A percentile compares a stretch with the other conserved stretches of the same genome.
These are phyloP conservation scores for Nephrotoma appendiculata DNA, from an alignment of 2,888 invertebrate genomes.

Conservation along the genomic window DNA sequence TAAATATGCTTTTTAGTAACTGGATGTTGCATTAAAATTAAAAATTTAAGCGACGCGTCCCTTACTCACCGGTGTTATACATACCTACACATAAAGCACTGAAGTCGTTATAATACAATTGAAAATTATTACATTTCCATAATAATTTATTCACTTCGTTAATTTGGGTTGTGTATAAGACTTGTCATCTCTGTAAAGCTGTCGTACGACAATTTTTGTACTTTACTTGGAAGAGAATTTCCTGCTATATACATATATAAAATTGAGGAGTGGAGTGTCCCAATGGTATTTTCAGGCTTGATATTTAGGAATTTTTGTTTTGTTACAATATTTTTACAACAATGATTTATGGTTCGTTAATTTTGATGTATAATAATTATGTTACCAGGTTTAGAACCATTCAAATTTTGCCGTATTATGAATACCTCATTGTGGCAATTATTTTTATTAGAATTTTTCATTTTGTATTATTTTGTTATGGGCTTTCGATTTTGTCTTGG, in stretches of 20 bases:
- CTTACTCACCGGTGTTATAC: background rate
- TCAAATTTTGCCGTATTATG: background rate
- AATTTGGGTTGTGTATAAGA: background rate
- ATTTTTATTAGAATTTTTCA: background rate
- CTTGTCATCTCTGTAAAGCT: background rate
- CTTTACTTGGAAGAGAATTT: background rate
- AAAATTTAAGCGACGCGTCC: background rate
- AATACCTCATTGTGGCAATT: background rate
- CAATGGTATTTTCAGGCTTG: background rate
- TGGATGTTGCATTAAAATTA: background rate
- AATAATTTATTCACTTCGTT: background rate
- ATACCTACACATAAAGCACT: too few relatives aligned
- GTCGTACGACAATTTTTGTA: background rate
- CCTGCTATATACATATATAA: background rate
- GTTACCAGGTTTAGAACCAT: background rate
- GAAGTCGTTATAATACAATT: background rate
- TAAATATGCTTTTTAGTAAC: background rate
- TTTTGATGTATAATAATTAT: background rate
- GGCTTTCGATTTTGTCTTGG: background rate
- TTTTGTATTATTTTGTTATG: background rate
- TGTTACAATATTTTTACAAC: background rate
- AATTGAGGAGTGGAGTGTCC: background rate
- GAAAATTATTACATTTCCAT: background rate
- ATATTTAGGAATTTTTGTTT: background rate
- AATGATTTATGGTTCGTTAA: background rate